These are phyloP conservation scores for Austrofundulus limnaeus DNA, from an alignment of 2,113 vertebrate species.

Conservation along the genomic window DNA sequence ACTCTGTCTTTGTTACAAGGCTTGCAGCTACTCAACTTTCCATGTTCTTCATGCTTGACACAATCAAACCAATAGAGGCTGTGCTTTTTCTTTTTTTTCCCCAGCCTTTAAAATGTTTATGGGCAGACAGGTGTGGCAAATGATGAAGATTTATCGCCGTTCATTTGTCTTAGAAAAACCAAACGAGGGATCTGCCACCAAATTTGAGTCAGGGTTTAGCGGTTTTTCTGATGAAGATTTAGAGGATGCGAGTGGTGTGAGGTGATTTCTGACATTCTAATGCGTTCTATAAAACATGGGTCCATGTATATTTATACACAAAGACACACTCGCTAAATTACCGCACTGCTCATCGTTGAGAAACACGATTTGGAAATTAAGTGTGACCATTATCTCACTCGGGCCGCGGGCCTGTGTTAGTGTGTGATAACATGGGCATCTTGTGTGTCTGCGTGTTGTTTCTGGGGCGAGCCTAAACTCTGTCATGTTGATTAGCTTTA, in stretches of 20 bases:
- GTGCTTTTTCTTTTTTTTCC: conserved; percentile 7
- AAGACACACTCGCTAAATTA: not conserved
- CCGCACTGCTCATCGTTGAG: not conserved
- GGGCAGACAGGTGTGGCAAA: conserved; percentile 46
- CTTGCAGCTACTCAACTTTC: conserved; percentile 54
- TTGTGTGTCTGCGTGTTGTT: conserved; percentile 49
- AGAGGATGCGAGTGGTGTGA: conserved; percentile 28
- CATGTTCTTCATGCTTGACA: conserved; percentile 56
- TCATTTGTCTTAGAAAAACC: conserved; percentile 61
- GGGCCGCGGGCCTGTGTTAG: conserved; percentile 6
- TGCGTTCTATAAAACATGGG: conserved; percentile 8
- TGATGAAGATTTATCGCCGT: conserved; percentile 67
- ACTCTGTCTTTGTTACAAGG: conserved; percentile 69
- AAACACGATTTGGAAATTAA: conserved; percentile 13
- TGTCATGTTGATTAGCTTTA: conserved; percentile 82
- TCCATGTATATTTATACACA: conserved; percentile 3
- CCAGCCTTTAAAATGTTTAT: conserved; percentile 57
- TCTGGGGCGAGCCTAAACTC: conserved; percentile 77
- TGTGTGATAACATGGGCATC: conserved; percentile 6
- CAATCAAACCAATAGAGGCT: conserved; percentile 38
- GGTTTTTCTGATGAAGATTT: conserved; percentile 62
- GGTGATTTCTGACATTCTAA: conserved; percentile 27
- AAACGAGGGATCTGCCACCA: conserved; percentile 39
- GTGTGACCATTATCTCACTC: not conserved
- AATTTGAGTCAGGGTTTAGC: conserved; percentile 45